Percentiles rank a stretch among this genome's conserved stretches.
These are phyloP conservation scores for Leucoma salicis DNA, from an alignment of 2,888 invertebrate species.

Conservation along the genomic window DNA sequence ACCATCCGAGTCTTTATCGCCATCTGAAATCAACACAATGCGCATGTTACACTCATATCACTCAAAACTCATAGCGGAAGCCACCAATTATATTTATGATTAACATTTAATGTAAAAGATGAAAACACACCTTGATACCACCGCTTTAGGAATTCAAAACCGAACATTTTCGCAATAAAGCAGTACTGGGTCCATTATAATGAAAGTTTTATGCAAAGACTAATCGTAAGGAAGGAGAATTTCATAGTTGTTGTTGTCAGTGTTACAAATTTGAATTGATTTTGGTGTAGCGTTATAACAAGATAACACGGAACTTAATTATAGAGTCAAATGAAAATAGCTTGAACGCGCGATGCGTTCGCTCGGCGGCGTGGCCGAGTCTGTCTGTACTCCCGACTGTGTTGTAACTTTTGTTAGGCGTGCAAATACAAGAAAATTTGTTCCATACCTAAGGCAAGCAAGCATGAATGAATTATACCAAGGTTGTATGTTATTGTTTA, in stretches of 20 bases:
- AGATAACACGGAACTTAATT: conserved; percentile 38
- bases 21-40: conserved; percentile 61
- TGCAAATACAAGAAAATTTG: conserved; percentile 72
- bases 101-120: conserved; percentile 19
- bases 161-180: conserved; percentile 65
- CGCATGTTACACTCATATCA: conserved; percentile 34
- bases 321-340: conserved; percentile 46
- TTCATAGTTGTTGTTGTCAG: too few species aligned
- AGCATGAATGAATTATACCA: conserved; percentile 67
- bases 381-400: conserved; percentile 51
- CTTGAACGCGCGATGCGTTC: conserved; percentile 46
- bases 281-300: conserved; percentile 46
- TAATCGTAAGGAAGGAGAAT: too few species aligned
- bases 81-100: too few species aligned
- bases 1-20: conserved; percentile 78
- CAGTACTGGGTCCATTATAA: conserved; percentile 58
- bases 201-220: conserved; percentile 53
- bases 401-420: conserved; percentile 63
- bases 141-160: conserved; percentile 74
- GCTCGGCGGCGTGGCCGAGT: conserved; percentile 55
- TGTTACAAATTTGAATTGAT: neutral
- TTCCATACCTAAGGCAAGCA: conserved; percentile 69
- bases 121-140: conserved; percentile 72
- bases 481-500: conserved; percentile 66
- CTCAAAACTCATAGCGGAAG: conserved; percentile 7